A percentile compares a stretch with the other conserved stretches of the same genome.
Conservation (phyloP, 2,113 vertebrate genomes). For the Odocoileus virginianus region DNA sequence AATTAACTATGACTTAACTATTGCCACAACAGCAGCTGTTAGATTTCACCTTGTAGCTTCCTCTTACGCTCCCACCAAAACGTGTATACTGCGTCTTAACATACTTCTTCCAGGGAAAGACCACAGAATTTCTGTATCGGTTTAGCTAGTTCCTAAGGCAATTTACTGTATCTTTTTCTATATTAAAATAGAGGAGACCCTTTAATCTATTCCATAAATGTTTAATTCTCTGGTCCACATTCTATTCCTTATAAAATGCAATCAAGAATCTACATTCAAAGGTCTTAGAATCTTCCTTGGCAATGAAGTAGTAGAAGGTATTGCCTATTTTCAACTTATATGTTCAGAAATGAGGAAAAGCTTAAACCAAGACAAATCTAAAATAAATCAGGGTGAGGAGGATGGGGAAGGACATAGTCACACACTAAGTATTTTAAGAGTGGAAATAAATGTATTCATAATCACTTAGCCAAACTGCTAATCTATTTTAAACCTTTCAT, state of each 20-base stretch:
- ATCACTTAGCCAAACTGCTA: conserved; percentile 51
- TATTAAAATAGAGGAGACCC: neutral
- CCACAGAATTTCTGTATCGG: neutral
- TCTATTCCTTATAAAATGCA: conserved; percentile 34
- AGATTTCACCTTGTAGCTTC: neutral
- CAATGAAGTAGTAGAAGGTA: neutral
- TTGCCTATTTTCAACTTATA: conserved; percentile 30
- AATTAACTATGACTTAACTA: conserved; percentile 18
- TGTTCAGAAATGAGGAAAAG: neutral
- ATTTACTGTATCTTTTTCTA: neutral
- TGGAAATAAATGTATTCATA: conserved; percentile 43
- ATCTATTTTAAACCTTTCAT: conserved; percentile 53
- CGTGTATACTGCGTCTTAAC: neutral
- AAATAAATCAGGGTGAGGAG: conserved; percentile 53
- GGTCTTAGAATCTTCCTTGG: neutral
- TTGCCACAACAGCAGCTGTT: conserved; percentile 29
- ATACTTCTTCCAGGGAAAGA: neutral
- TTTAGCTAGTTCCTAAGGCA: neutral
- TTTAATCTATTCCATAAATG: conserved; percentile 10
- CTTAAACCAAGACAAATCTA: conserved; percentile 39
- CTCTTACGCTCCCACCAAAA: neutral
- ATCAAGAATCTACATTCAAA: neutral
- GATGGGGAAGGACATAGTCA: neutral
- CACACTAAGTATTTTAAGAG: conserved; percentile 37
- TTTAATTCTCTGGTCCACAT: conserved; percentile 27